Conservation (phyloP, 2,888 invertebrate species). For the Seira ritae region DNA sequence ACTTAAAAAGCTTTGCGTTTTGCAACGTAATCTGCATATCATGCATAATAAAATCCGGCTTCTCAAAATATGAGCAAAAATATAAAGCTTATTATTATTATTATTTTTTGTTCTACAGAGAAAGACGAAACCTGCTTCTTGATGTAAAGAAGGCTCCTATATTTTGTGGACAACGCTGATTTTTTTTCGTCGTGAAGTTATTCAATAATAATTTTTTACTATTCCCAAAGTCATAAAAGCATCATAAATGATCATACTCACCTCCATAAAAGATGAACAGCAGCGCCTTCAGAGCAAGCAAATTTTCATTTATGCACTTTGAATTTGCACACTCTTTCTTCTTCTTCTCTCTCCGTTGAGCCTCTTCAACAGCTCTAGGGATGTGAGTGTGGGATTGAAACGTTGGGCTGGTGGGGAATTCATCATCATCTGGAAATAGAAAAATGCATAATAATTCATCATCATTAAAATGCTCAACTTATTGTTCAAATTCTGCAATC, state of each 20-base stretch:
- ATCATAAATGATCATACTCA: conserved; percentile 42
- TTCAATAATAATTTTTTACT: not conserved
- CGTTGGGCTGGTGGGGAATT: conserved; percentile 51
- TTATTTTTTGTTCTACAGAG: no score
- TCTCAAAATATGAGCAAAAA: no score
- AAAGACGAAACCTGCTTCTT: no score
- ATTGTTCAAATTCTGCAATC: not conserved
- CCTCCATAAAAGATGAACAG: conserved; percentile 73
- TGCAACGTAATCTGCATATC: no score
- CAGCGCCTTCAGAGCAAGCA: conserved; percentile 70
- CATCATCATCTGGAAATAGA: conserved; percentile 41
- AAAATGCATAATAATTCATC: not conserved
- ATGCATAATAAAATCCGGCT: no score
- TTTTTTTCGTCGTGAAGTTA: not conserved
- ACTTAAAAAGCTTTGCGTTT: no score
- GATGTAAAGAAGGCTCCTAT: no score
- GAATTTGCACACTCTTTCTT: conserved; percentile 62
- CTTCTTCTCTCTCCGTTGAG: conserved; percentile 46
- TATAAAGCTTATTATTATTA: no score
- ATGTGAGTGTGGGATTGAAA: conserved; percentile 59
- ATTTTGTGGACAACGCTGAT: no score
- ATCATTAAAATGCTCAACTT: not conserved
- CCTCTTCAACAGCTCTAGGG: conserved; percentile 57
- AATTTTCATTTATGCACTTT: conserved; percentile 70
- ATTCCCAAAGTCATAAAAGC: not conserved